Conservation (phyloP, 1,140 invertebrate species). For the Pygmarrhopalites habei region DNA sequence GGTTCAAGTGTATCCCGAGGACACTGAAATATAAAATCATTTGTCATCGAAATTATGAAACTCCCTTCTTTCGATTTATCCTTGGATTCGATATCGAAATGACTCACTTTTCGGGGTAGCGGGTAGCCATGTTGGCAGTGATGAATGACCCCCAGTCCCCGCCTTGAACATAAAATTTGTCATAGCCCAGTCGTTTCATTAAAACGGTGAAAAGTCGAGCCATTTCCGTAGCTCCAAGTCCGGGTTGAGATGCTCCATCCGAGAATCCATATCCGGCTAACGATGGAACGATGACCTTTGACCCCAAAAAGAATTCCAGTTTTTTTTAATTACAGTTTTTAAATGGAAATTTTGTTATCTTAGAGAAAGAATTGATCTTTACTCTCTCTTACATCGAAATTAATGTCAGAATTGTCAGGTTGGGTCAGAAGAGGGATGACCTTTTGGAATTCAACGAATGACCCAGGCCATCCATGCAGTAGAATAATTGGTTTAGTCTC, state of each 20-base stretch:
- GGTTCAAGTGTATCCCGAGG: slow-evolving; percentile 45
- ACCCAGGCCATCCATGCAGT: slow-evolving; percentile 55
- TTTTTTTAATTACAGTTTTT: no score
- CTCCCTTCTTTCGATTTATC: no score
- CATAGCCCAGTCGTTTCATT: slow-evolving; percentile 48
- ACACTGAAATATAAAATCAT: slow-evolving; percentile 39
- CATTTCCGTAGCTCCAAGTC: slow-evolving; percentile 50
- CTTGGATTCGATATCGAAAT: no score
- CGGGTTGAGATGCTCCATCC: slow-evolving; percentile 55
- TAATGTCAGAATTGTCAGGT: slow-evolving; percentile 53
- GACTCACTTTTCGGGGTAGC: slow-evolving; percentile 45
- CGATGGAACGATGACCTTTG: slow-evolving; percentile 58
- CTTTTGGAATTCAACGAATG: slow-evolving; percentile 49
- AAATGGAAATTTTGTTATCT: no score
- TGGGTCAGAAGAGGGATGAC: slow-evolving; percentile 53
- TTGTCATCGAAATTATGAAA: no score
- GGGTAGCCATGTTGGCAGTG: slow-evolving; percentile 41
- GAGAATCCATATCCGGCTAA: slow-evolving; percentile 82
- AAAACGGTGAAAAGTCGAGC: slow-evolving; percentile 49
- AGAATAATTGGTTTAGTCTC: slow-evolving; percentile 46
- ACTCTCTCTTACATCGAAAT: slow-evolving; percentile 55
- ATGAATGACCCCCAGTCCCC: slow-evolving; percentile 45
- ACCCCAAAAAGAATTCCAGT: slow-evolving; percentile 40
- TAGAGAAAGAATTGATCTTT: not conserved
- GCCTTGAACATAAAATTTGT: slow-evolving; percentile 49